Evolutionary conservation across 1,140 invertebrate genomes (phyloP), one percentile per base, ranked within the genome.

Genomic region (Brachionus calyciflorus): DNA sequence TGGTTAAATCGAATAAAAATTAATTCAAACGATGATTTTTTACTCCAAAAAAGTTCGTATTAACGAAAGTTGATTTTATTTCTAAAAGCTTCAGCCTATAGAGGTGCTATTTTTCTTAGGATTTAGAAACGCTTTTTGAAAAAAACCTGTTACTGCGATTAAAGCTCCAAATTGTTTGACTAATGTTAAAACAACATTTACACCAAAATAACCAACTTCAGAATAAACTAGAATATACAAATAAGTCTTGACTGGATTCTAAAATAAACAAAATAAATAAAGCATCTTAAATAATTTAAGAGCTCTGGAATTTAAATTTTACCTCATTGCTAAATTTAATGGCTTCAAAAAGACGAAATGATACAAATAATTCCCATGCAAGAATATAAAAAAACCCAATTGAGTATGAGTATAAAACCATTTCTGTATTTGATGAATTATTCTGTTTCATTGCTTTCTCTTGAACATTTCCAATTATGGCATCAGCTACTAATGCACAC

Each of bases 391-490:
- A 44, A 41, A 48, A 63, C 3, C 55, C 55, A 21, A 60, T 48
- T 1, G 55, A 63, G 33, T 77, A 63, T 30, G 53, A 48, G 7
- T 65, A 60, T n/a, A 77, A 63, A 14, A 77, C 57, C 53, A 77
- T 63, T 68, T 77, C 76, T 2, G 46, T 40, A 30, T 60, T 63
- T 4, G 55, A 37, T 24, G 55, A 48, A 24, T 63, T 26, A 40
- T 48, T 28, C 17, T 21, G 17, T 28, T 92, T 92, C 90, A 97
- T 93, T 0, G 90, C 89, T 85, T 96, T 95, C 83, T 97, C 94
- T 87, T 97, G 94, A 2, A 96, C 90, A 87, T 98, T 98, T 44
- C 94, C 94, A 80, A 97, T 96, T 30, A 91, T 88, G 1, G 94
- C 94, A 87, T 98, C 94, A 81, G 93, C 95, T 9, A 94, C 83